These are phyloP conservation scores for Sphaeridia pumilis DNA, from an alignment of 2,888 invertebrate genomes.

Conservation along the genomic window DNA sequence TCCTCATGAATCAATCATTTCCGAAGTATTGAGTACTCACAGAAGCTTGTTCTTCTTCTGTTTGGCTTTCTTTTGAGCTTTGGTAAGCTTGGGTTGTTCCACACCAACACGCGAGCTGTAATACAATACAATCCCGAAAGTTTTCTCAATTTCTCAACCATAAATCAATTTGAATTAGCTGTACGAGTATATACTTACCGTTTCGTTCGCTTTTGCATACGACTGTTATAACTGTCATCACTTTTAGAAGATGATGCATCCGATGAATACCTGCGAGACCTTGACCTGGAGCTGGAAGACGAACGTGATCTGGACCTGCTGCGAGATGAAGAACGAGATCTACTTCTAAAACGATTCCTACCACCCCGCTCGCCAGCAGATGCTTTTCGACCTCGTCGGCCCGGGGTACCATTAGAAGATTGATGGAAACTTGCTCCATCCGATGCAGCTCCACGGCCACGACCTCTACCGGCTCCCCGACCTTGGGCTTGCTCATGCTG, in stretches of 20 bases:
- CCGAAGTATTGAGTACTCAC: neutral
- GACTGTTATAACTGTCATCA: conserved; percentile 15
- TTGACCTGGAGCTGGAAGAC: conserved; percentile 35
- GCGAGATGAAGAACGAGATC: conserved; percentile 24
- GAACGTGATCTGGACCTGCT: conserved; percentile 37
- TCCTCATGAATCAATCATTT: neutral
- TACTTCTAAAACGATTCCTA: conserved; percentile 32
- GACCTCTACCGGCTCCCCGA: conserved; percentile 29
- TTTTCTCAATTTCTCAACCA: too few species aligned
- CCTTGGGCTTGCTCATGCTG: conserved; percentile 10
- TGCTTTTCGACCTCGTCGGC: conserved; percentile 19
- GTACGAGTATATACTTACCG: conserved; percentile 14
- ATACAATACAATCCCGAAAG: too few species aligned
- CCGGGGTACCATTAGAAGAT: conserved; percentile 7
- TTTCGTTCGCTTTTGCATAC: conserved; percentile 25
- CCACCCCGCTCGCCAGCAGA: conserved; percentile 26
- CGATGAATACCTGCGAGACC: conserved; percentile 37
- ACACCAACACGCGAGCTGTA: neutral
- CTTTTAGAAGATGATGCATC: conserved; percentile 22
- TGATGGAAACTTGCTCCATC: conserved; percentile 8
- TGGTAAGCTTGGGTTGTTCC: conserved; percentile 9
- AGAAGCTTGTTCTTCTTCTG: conserved; percentile 5
- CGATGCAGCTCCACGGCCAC: conserved; percentile 14
- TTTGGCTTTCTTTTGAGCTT: conserved; percentile 16
- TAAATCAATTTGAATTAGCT: neutral